phyloP scores from a whole-genome alignment of 1,140 invertebrate genomes.

The Asobara japonica region DNA sequence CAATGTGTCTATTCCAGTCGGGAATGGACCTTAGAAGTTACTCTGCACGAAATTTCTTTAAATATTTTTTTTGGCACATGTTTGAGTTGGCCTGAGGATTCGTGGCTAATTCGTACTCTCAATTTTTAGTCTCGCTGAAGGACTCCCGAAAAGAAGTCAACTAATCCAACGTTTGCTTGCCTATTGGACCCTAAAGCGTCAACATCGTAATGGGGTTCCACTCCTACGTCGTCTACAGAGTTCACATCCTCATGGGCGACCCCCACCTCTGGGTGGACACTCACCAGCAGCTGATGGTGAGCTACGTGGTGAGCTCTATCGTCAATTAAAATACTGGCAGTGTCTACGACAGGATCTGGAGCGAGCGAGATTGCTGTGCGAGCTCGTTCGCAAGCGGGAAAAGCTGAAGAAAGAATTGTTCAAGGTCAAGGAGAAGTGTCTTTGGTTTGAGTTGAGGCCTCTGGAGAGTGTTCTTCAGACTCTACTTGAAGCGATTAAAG shows the following conservation, averaged over 20 bases:
- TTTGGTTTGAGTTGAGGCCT: slow-evolving; percentile 84
- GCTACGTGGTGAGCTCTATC: slow-evolving; percentile 75
- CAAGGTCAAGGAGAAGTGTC: slow-evolving; percentile 81
- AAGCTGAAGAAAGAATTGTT: slow-evolving; percentile 92
- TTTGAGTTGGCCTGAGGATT: no score
- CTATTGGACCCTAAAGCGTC: slow-evolving; percentile 96
- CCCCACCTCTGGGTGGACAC: slow-evolving; percentile 54
- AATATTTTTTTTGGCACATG: no score
- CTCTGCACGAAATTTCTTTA: no score
- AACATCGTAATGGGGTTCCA: slow-evolving; percentile 95
- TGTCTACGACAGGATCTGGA: slow-evolving; percentile 94
- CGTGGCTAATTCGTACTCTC: slow-evolving; percentile 27
- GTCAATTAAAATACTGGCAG: slow-evolving; percentile 95
- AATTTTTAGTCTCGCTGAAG: slow-evolving; percentile 56
- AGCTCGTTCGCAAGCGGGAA: slow-evolving; percentile 94
- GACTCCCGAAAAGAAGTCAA: slow-evolving; percentile 80
- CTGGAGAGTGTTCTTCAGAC: slow-evolving; percentile 80
- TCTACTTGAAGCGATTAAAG: slow-evolving; percentile 79
- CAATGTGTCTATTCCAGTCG: no score
- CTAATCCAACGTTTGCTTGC: slow-evolving; percentile 90
- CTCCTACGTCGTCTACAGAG: slow-evolving; percentile 87
- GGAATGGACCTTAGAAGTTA: no score
- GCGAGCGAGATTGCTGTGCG: slow-evolving; percentile 90
- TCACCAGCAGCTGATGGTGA: slow-evolving; percentile 66
- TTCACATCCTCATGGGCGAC: slow-evolving; percentile 69